Evolutionary conservation across 2,888 invertebrate species (phyloP), one percentile per base, ranked within the genome.

Genomic region (Oscheius onirici): DNA sequence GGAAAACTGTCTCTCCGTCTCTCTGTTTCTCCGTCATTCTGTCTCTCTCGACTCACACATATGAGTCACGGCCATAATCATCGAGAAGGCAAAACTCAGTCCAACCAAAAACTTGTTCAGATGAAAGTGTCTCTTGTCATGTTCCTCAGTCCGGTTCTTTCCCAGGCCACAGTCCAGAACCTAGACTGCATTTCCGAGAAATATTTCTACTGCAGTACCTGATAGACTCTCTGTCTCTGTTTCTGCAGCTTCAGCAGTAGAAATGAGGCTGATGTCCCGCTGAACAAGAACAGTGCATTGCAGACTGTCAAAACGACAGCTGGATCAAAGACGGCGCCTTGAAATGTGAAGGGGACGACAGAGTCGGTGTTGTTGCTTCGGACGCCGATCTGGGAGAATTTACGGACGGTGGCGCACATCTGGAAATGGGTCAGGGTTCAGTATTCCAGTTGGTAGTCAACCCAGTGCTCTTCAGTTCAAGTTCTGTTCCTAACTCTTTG

Each of bases 281-380:
- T 77, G 74, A 80, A 76, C 72, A 80, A 61, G 51, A 80, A 74
- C 28, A 80, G 71, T 22, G 77, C 77, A 74, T 80, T 76, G 68
- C 78, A 78, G 57, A 78, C 51, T n/a, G 80, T 80, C 57, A 80
- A 61, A n/a, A 80, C 80, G 65, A 78, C 73, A 13, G 75, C 74
- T 24, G 80, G 80, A 63, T 78, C 75, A 13, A 80, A 69, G 13
- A 80, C 73, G 63, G 70, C 65, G 69, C 76, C 79, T 54, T 79
- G 74, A 34, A 77, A 78, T 3, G 41, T 28, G 28, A 72, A 72
- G 71, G 34, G 34, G 34, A 60, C 71, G 43, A 61, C 71, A 60
- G 70, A 69, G 57, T 72, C 71, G 17, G 55, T 40, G 40, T 70
- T 72, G 41, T 34, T 69, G 46, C 67, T 69, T 49, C 73, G 74